Evolutionary conservation across 1,140 invertebrate species (phyloP).

Genomic region (Himalopsyche phryganea): DNA sequence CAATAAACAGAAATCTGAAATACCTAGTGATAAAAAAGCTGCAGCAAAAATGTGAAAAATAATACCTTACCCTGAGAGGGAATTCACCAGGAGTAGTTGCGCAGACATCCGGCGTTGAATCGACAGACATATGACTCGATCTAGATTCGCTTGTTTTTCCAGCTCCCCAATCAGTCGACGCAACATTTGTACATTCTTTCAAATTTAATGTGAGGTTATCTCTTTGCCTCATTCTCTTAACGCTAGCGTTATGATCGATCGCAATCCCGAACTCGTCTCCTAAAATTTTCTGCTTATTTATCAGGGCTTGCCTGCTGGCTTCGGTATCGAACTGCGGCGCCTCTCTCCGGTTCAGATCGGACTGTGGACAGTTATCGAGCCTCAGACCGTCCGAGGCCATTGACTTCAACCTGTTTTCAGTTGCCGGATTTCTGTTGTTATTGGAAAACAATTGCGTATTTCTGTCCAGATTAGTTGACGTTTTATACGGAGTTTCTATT

Average conservation of each 20-base stretch:
- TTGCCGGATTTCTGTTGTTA: too few relatives aligned
- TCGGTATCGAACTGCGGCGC: conserved; percentile 26
- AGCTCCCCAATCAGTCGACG: conserved; percentile 7
- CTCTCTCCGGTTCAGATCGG: conserved; percentile 11
- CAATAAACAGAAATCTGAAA: too few relatives aligned
- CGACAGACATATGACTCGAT: conserved; percentile 15
- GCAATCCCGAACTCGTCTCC: conserved; percentile 25
- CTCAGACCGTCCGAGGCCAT: not conserved
- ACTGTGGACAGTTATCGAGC: conserved; percentile 7
- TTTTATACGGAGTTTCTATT: not conserved
- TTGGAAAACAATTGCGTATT: not conserved
- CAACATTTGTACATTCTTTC: conserved; percentile 33
- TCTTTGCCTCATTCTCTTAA: conserved; percentile 28
- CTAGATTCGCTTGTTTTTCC: not conserved
- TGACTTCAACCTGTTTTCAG: conserved; percentile 2
- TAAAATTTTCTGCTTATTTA: conserved; percentile 29
- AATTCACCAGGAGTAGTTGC: conserved; percentile 44
- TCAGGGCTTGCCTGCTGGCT: conserved; percentile 29
- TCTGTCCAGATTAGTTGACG: not conserved
- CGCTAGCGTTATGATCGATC: not conserved
- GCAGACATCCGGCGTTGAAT: conserved; percentile 37
- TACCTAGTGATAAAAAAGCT: too few relatives aligned
- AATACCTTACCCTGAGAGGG: conserved; percentile 8
- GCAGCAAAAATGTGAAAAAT: not conserved
- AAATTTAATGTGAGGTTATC: conserved; percentile 45